These are phyloP conservation scores for Drosophila robusta DNA, from an alignment of 2,888 invertebrate species.

Conservation along the genomic window DNA sequence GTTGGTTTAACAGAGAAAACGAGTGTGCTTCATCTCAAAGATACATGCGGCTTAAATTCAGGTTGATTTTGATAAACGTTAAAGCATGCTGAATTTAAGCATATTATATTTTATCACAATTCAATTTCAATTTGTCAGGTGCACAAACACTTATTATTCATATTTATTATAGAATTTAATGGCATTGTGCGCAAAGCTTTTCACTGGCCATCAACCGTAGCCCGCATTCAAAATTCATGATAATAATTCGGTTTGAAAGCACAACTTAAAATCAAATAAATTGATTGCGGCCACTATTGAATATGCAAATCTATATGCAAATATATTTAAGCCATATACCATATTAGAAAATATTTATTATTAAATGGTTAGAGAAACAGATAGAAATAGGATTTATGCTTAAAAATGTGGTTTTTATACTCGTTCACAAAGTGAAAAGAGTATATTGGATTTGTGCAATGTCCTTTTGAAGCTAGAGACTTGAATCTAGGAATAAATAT, in stretches of 20 bases:
- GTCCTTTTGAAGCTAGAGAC: too few relatives aligned
- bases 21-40: not conserved
- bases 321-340: conserved; percentile 1
- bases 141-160: conserved; percentile 1
- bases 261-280: not conserved
- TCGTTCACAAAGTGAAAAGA: too few relatives aligned
- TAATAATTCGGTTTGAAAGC: not conserved
- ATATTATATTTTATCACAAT: not conserved
- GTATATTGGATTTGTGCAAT: too few relatives aligned
- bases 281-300: conserved; percentile 4
- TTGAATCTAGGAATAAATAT: too few relatives aligned
- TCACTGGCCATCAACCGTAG: not conserved
- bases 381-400: not conserved
- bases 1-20: conserved; percentile 9
- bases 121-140: not conserved
- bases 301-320: not conserved
- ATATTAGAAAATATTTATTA: not conserved
- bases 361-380: not conserved
- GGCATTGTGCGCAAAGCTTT: too few relatives aligned
- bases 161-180: not conserved
- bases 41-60: not conserved
- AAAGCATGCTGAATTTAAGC: too few relatives aligned
- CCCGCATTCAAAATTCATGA: not conserved
- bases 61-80: too few relatives aligned
- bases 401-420: not conserved